phyloP scores from a whole-genome alignment of 1,140 invertebrate species.

The Zophobas atratus region DNA sequence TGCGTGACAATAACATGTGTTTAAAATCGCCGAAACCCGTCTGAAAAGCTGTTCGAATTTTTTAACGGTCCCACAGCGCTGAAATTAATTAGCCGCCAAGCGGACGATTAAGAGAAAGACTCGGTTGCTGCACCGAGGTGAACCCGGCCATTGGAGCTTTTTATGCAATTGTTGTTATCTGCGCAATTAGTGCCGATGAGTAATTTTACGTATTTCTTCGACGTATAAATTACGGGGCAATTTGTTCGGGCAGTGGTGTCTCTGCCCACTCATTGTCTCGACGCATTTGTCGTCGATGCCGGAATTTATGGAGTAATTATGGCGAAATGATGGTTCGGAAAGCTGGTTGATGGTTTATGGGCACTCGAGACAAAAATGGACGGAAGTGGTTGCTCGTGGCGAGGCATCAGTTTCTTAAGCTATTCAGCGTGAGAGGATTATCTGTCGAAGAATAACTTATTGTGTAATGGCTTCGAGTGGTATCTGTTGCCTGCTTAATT shows the following conservation, averaged over 20 bases:
- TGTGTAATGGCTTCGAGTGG: constrained; percentile 21
- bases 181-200: constrained; percentile 44
- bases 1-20: constrained; percentile 37
- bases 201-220: constrained; percentile 36
- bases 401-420: constrained; percentile 21
- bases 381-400: neutral
- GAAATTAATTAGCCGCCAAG: constrained; percentile 22
- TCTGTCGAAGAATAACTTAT: constrained; percentile 28
- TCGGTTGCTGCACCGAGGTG: constrained; percentile 7
- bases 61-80: neutral
- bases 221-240: constrained; percentile 29
- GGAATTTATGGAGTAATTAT: neutral
- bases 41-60: constrained; percentile 4
- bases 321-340: neutral
- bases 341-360: neutral
- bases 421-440: constrained; percentile 11
- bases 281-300: neutral
- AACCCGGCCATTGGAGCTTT: constrained; percentile 31
- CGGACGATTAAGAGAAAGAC: constrained; percentile 25
- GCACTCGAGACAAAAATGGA: too few relatives aligned
- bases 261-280: constrained; percentile 36
- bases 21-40: constrained; percentile 1
- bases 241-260: constrained; percentile 30
- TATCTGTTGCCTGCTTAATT: constrained; percentile 3
- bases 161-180: constrained; percentile 29